Conservation (phyloP, 1,140 invertebrate genomes). For the Orius laevigatus region DNA sequence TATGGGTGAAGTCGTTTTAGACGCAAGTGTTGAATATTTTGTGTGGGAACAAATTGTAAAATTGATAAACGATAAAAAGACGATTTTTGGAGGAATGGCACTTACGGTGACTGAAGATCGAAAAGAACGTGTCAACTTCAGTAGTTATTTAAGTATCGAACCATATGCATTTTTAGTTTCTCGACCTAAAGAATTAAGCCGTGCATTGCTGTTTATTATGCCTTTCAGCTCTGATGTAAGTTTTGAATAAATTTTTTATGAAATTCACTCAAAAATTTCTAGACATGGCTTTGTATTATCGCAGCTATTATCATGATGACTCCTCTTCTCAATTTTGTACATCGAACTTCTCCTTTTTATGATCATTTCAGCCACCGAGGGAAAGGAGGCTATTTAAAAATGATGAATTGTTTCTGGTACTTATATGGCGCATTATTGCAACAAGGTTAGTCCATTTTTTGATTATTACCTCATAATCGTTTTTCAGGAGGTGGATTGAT, state of each 20-base stretch:
- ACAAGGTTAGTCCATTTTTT: slow-evolving; percentile 47
- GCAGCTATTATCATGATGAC: slow-evolving; percentile 55
- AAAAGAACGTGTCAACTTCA: slow-evolving; percentile 58
- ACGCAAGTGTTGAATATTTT: slow-evolving; percentile 15
- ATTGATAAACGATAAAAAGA: slow-evolving; percentile 19
- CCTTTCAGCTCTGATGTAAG: slow-evolving; percentile 64
- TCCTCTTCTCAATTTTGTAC: slow-evolving; percentile 59
- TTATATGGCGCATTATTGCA: slow-evolving; percentile 77
- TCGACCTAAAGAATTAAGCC: slow-evolving; percentile 54
- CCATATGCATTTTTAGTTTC: slow-evolving; percentile 60
- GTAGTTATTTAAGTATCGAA: slow-evolving; percentile 55
- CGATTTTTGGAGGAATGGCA: slow-evolving; percentile 53
- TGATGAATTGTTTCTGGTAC: slow-evolving; percentile 75
- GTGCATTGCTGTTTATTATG: slow-evolving; percentile 65
- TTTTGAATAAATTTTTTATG: slow-evolving; percentile 15
- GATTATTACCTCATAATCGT: neutral
- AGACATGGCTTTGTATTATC: slow-evolving; percentile 70
- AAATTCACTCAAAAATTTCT: slow-evolving; percentile 17
- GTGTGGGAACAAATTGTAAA: slow-evolving; percentile 23
- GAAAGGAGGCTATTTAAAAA: slow-evolving; percentile 42
- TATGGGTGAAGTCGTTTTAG: slow-evolving; percentile 10
- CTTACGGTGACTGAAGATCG: slow-evolving; percentile 46
- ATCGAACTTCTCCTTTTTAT: slow-evolving; percentile 52
- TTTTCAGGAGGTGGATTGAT: slow-evolving; percentile 64
- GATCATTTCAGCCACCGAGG: slow-evolving; percentile 34